phyloP scores from a whole-genome alignment of 2,797 vertebrate genomes.

The Erethizon dorsatum region DNA sequence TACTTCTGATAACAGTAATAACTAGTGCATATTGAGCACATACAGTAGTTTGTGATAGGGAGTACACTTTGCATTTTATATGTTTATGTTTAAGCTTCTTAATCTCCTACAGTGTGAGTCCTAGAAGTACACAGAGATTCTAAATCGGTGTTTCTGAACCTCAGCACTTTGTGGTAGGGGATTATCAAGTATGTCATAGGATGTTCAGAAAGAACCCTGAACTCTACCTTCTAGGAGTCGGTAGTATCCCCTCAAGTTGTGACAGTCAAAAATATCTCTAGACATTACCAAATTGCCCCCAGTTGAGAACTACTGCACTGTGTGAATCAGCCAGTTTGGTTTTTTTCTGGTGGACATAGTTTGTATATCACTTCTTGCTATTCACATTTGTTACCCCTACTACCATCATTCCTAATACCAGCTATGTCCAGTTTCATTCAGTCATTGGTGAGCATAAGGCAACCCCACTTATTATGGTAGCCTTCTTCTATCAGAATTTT shows the following conservation, averaged over 20 bases:
- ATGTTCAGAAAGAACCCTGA: slow-evolving; percentile 5
- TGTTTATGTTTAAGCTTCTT: slow-evolving; percentile 39
- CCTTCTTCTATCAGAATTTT: slow-evolving; percentile 12
- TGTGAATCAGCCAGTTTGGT: neutral
- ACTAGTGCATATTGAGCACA: neutral
- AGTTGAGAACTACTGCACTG: neutral
- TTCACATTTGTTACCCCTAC: neutral
- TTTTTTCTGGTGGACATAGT: slow-evolving; percentile 33
- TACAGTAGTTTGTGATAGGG: neutral
- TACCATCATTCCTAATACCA: neutral
- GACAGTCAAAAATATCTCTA: neutral
- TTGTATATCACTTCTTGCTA: neutral
- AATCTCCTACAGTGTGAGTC: neutral
- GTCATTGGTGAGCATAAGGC: neutral
- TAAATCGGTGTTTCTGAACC: neutral
- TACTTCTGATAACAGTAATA: slow-evolving; percentile 7
- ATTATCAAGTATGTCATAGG: neutral
- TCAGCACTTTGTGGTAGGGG: neutral
- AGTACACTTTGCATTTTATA: slow-evolving; percentile 25
- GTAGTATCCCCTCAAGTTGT: neutral
- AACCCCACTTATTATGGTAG: neutral
- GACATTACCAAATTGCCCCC: neutral
- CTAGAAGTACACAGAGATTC: neutral
- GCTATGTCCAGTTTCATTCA: neutral
- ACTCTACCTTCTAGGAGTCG: neutral